Conservation (phyloP, 2,888 invertebrate genomes). For the Sinodicranocentrus sp. region DNA sequence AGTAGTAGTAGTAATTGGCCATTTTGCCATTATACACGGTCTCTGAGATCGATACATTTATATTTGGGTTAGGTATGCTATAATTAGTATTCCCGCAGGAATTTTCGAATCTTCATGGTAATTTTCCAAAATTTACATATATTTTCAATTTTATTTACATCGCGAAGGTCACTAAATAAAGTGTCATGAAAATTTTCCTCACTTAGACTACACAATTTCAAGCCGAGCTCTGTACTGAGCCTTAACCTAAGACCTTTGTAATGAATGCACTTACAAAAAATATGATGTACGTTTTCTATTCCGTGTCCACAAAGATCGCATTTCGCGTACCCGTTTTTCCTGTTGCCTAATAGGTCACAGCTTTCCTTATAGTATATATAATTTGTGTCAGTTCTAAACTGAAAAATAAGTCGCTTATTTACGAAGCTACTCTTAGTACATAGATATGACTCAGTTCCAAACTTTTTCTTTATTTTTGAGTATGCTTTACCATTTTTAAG, state of each 20-base stretch:
- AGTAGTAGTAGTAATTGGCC: too few species aligned
- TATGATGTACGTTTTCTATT: constrained; percentile 14
- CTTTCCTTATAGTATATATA: constrained; percentile 11
- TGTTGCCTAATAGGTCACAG: constrained; percentile 14
- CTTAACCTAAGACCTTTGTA: not conserved
- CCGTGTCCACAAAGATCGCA: constrained; percentile 13
- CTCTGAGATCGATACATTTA: too few species aligned
- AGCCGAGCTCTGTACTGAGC: not conserved
- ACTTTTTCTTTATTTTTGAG: too few species aligned
- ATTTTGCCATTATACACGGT: too few species aligned
- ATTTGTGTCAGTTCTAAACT: constrained; percentile 6
- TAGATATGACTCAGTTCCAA: too few species aligned
- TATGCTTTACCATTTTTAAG: too few species aligned
- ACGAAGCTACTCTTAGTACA: too few species aligned
- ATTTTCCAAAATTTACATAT: not conserved
- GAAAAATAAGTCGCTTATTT: not conserved
- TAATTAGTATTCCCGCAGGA: not conserved
- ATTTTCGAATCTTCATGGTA: not conserved
- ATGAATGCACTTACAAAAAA: constrained; percentile 6
- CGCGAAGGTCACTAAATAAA: not conserved
- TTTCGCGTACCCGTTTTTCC: constrained; percentile 18
- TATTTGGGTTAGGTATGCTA: not conserved
- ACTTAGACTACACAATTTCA: not conserved
- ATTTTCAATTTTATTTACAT: not conserved
- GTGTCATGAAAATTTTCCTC: not conserved